These are phyloP conservation scores for Gobius niger DNA, from an alignment of 2,113 vertebrate genomes.

Conservation along the genomic window DNA sequence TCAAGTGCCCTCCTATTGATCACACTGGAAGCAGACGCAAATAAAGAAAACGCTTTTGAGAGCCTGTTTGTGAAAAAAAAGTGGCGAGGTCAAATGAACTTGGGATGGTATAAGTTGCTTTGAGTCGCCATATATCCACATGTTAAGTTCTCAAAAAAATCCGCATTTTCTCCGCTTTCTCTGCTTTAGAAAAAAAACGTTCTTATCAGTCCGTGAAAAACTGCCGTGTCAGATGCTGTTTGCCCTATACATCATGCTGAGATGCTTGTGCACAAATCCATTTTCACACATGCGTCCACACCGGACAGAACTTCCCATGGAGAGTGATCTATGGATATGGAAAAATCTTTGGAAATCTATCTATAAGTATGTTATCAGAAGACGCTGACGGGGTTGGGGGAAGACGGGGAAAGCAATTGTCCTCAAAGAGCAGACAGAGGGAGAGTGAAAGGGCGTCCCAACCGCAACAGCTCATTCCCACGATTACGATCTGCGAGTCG, in stretches of 20 bases:
- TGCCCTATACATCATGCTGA: background rate
- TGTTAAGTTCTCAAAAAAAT: too few species aligned
- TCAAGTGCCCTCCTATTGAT: conserved; percentile 22
- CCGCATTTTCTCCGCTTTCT: background rate
- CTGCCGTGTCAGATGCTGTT: background rate
- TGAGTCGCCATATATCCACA: conserved; percentile 20
- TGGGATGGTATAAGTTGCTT: conserved; percentile 14
- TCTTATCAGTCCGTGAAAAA: background rate
- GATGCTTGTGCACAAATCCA: conserved; percentile 17
- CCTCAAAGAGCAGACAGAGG: background rate
- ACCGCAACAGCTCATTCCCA: conserved; percentile 34
- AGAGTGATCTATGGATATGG: conserved; percentile 9
- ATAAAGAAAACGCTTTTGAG: conserved; percentile 14
- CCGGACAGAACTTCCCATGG: background rate
- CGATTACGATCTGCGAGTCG: conserved; percentile 47
- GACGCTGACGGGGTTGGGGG: background rate
- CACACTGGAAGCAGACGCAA: conserved; percentile 3
- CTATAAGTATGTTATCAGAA: conserved; percentile 22
- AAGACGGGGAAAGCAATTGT: background rate
- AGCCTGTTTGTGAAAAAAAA: conserved; percentile 15
- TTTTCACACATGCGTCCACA: conserved; percentile 12
- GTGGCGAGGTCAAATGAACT: conserved; percentile 17
- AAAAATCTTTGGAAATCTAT: conserved; percentile 28
- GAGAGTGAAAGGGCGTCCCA: conserved; percentile 25
- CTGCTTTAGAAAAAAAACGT: background rate